These are phyloP conservation scores for Neuroterus valhalla DNA, from an alignment of 1,140 invertebrate genomes.

Conservation along the genomic window DNA sequence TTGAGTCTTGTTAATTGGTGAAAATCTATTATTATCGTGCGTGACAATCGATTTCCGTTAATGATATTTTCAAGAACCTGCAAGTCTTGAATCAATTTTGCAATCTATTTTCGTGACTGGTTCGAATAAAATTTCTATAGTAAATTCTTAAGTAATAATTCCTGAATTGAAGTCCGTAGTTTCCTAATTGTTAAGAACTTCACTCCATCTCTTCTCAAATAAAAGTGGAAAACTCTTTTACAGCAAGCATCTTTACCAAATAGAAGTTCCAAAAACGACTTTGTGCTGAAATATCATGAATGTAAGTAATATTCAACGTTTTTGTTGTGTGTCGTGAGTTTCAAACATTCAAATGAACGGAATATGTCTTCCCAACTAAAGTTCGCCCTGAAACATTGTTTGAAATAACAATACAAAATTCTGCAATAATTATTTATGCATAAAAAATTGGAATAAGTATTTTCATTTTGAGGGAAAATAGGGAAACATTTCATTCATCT, in stretches of 20 bases:
- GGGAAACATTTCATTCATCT: too few relatives aligned
- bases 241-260: neutral
- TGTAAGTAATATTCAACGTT: slow-evolving; percentile 4
- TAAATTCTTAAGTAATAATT: neutral
- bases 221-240: neutral
- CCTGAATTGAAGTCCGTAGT: neutral
- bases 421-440: too few relatives aligned
- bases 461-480: too few relatives aligned
- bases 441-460: too few relatives aligned
- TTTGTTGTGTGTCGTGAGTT: neutral
- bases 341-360: neutral
- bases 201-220: neutral
- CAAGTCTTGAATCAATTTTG: neutral
- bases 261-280: neutral
- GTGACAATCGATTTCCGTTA: slow-evolving; percentile 19
- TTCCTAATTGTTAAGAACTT: too few relatives aligned
- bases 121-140: neutral
- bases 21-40: slow-evolving; percentile 23
- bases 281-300: slow-evolving; percentile 18
- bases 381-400: too few relatives aligned
- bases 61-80: slow-evolving; percentile 13
- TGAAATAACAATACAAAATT: too few relatives aligned
- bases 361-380: neutral
- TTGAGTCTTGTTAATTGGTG: slow-evolving; percentile 15
- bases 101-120: neutral